Conservation (phyloP, 2,113 vertebrate genomes). For the Choloepus hoffmanni region DNA sequence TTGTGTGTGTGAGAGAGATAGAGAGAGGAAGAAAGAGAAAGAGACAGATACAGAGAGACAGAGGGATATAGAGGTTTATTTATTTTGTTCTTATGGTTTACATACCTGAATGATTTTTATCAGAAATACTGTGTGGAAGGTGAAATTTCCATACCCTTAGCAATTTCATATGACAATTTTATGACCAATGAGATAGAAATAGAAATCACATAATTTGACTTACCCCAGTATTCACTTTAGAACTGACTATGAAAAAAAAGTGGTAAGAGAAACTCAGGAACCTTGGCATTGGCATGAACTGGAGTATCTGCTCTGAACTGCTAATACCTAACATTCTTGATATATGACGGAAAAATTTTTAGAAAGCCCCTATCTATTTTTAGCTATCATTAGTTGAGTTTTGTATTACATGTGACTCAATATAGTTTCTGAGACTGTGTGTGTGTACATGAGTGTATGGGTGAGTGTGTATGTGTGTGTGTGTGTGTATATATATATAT, state of each 20-base stretch:
- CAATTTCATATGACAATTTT: not conserved
- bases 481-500: not conserved
- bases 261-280: not conserved
- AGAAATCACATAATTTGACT: not conserved
- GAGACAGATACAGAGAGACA: too few species aligned
- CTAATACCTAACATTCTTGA: not conserved
- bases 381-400: not conserved
- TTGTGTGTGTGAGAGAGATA: not conserved
- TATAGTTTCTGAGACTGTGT: not conserved
- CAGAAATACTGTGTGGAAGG: too few species aligned
- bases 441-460: not conserved
- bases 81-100: not conserved
- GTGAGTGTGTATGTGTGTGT: not conserved
- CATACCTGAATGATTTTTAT: not conserved
- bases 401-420: not conserved
- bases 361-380: not conserved
- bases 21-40: not conserved
- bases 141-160: not conserved
- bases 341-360: not conserved
- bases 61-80: too few species aligned
- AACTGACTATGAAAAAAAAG: not conserved
- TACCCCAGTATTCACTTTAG: not conserved
- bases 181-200: not conserved
- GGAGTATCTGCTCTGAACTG: not conserved
- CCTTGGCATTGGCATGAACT: not conserved